Percentiles rank a stretch among this genome's conserved stretches.
These are phyloP conservation scores for Tetrao urogallus DNA, from an alignment of 2,113 vertebrate species.

Conservation along the genomic window DNA sequence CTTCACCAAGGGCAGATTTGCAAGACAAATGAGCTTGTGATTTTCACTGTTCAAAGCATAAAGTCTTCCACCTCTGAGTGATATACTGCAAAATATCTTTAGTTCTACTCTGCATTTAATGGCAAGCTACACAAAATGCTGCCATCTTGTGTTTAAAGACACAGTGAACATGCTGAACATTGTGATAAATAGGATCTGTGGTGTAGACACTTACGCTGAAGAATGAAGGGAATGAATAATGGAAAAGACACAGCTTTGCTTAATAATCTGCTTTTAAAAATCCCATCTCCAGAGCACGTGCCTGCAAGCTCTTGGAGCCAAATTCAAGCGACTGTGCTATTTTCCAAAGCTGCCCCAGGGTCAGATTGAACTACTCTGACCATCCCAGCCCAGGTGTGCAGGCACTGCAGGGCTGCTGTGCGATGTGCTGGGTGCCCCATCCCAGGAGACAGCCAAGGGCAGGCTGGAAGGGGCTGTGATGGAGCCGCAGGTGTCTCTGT, in stretches of 20 bases:
- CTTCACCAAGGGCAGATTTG: not conserved
- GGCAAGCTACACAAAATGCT: not conserved
- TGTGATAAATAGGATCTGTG: not conserved
- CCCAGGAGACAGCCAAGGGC: too few species aligned
- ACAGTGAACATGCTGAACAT: not conserved
- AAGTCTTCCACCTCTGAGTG: not conserved
- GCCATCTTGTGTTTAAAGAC: constrained; percentile 44
- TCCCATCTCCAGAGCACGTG: not conserved
- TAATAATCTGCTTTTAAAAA: not conserved
- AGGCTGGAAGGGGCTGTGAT: too few species aligned
- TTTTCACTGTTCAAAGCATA: not conserved
- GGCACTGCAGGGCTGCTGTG: not conserved
- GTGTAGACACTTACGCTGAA: not conserved
- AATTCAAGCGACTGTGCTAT: not conserved
- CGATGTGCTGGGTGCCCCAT: too few species aligned
- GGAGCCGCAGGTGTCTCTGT: too few species aligned
- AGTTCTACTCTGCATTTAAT: rapidly evolving
- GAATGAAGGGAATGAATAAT: not conserved
- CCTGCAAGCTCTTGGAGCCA: not conserved
- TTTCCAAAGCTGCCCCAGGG: rapidly evolving
- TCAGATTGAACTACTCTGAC: not conserved
- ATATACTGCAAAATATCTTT: rapidly evolving
- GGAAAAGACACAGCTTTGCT: not conserved
- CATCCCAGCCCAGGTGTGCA: not conserved
- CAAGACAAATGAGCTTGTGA: not conserved